Conservation (phyloP, 1,140 invertebrate genomes). For the Aradophagus sp. region DNA sequence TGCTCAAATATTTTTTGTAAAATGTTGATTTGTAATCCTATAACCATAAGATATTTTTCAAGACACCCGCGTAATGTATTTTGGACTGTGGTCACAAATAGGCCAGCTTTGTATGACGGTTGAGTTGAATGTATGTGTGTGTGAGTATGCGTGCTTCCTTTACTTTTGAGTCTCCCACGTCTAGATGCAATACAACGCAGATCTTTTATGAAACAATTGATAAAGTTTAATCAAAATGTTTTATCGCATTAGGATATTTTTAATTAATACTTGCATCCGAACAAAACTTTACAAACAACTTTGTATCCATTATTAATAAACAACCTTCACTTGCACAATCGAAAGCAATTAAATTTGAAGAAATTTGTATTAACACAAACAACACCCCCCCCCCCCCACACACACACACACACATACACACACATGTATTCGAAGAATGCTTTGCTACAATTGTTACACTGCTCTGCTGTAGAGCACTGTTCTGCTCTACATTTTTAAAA, state of each 20-base stretch:
- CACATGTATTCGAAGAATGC: constrained; percentile 18
- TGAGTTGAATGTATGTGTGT: constrained; percentile 69
- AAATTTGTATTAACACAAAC: background rate
- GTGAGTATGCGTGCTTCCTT: constrained; percentile 71
- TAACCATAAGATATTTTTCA: constrained; percentile 16
- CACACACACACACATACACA: no score
- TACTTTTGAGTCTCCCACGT: constrained; percentile 61
- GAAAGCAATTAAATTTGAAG: background rate
- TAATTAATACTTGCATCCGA: constrained; percentile 10
- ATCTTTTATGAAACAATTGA: constrained; percentile 26
- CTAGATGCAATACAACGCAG: constrained; percentile 34
- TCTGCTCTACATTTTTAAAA: constrained; percentile 21
- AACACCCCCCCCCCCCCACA: no score
- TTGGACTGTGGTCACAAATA: constrained; percentile 69
- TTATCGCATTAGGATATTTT: constrained; percentile 32
- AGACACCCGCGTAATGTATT: constrained; percentile 52
- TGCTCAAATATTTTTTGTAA: constrained; percentile 14
- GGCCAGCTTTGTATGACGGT: constrained; percentile 73
- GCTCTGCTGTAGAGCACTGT: constrained; percentile 23
- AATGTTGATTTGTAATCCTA: no score
- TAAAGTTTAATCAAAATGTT: constrained; percentile 25
- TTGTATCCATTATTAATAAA: constrained; percentile 12
- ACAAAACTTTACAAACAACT: no score
- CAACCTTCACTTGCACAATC: constrained; percentile 13
- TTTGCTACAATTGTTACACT: constrained; percentile 38